Percentiles rank a stretch among this genome's conserved stretches.
phyloP scores from a whole-genome alignment of 2,888 invertebrate species.

The Trachelus stipa region DNA sequence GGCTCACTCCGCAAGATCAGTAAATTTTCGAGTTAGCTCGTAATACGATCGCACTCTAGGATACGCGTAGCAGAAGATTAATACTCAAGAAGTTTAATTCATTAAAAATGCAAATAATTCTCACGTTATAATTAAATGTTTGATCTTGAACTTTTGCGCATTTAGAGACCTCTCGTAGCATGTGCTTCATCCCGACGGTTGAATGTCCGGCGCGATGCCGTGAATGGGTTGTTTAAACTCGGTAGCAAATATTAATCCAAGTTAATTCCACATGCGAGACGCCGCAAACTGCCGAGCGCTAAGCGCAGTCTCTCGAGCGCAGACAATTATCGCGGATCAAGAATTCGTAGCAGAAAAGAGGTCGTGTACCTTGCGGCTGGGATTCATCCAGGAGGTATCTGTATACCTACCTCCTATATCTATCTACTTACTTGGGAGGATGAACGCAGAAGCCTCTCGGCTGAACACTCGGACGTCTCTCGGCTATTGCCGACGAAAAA shows the following conservation, averaged over 20 bases:
- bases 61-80: neutral
- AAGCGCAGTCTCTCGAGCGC: neutral
- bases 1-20: neutral
- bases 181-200: neutral
- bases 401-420: neutral
- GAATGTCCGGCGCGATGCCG: neutral
- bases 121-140: neutral
- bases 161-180: neutral
- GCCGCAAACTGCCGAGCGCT: neutral
- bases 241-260: neutral
- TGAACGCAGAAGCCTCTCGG: neutral
- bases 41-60: neutral
- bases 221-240: neutral
- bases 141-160: neutral
- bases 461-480: neutral
- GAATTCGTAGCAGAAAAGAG: neutral
- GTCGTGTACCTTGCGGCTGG: neutral
- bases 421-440: neutral
- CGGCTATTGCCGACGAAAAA: neutral
- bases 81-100: neutral
- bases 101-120: neutral
- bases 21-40: neutral
- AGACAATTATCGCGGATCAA: neutral
- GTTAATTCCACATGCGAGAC: neutral
- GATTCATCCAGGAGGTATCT: neutral